Conservation (phyloP, 2,797 vertebrate species). For the Lophius americanus region DNA sequence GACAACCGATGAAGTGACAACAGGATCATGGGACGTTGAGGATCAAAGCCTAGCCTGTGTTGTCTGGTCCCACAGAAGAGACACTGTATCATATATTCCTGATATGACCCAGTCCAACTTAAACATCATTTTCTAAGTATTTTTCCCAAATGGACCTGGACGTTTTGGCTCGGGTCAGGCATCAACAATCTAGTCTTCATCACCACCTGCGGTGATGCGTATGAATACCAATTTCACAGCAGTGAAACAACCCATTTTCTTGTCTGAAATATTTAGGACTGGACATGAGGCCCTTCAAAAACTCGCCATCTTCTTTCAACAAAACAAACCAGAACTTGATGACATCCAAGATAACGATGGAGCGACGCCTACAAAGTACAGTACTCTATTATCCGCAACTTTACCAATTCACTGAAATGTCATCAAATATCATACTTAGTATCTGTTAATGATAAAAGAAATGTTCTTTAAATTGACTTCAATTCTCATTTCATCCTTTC, state of each 20-base stretch:
- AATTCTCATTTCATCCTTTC: neutral
- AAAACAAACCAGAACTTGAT: conserved; percentile 42
- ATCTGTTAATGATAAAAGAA: neutral
- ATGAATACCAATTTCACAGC: neutral
- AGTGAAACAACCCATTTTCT: neutral
- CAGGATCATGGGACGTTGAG: no score
- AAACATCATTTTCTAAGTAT: no score
- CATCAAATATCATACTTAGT: neutral
- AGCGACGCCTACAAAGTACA: conserved; percentile 64
- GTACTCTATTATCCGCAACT: neutral
- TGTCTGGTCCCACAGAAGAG: no score
- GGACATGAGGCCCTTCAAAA: conserved; percentile 81
- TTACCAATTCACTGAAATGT: neutral
- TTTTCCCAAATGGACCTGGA: no score
- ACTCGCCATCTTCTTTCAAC: conserved; percentile 77
- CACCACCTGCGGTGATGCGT: neutral
- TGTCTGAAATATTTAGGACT: conserved; percentile 39
- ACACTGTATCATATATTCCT: no score
- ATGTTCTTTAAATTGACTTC: neutral
- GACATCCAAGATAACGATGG: conserved; percentile 25
- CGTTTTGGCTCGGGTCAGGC: no score
- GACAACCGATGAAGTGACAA: no score
- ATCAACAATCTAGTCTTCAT: neutral
- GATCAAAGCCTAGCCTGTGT: no score
- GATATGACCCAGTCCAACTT: no score